Percentiles rank a stretch among this genome's conserved stretches.
Conservation (phyloP, 1,140 invertebrate genomes). For the Palaemon carinicauda region DNA sequence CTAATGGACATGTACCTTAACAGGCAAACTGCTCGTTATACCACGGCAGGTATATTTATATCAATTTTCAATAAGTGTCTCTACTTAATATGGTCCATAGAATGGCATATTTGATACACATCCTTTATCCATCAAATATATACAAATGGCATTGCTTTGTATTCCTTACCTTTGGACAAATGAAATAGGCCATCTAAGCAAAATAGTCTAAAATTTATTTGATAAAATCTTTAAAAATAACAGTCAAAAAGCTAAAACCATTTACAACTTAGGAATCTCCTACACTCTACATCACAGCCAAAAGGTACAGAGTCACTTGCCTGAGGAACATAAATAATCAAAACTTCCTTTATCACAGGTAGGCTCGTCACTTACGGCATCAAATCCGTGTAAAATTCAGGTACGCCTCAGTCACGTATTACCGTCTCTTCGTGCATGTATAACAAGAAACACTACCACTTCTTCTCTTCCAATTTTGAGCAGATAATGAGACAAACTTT, state of each 20-base stretch:
- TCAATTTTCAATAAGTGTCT: too few relatives aligned
- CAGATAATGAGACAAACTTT: background rate
- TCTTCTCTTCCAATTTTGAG: background rate
- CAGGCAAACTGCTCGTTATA: background rate
- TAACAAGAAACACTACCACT: background rate
- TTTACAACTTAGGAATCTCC: background rate
- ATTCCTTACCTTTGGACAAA: slow-evolving; percentile 25
- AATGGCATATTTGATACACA: too few relatives aligned
- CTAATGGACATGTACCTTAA: slow-evolving; percentile 27
- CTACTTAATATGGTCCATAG: too few relatives aligned
- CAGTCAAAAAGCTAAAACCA: slow-evolving; percentile 30
- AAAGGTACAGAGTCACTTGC: slow-evolving; percentile 37
- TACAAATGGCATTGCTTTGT: too few relatives aligned
- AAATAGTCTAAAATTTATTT: slow-evolving; percentile 39
- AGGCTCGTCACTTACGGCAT: slow-evolving; percentile 34
- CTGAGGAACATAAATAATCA: slow-evolving; percentile 33
- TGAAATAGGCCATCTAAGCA: slow-evolving; percentile 29
- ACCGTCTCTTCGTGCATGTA: background rate
- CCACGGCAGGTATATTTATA: background rate
- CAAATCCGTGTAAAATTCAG: slow-evolving; percentile 18
- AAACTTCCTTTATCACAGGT: slow-evolving; percentile 20
- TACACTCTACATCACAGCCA: slow-evolving; percentile 26
- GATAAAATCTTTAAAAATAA: slow-evolving; percentile 11
- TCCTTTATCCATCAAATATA: too few relatives aligned
- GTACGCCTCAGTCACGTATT: slow-evolving; percentile 18